A percentile compares a stretch with the other conserved stretches of the same genome.
Evolutionary conservation across 2,888 invertebrate genomes (phyloP).

Genomic region (Palloptera scutellata): DNA sequence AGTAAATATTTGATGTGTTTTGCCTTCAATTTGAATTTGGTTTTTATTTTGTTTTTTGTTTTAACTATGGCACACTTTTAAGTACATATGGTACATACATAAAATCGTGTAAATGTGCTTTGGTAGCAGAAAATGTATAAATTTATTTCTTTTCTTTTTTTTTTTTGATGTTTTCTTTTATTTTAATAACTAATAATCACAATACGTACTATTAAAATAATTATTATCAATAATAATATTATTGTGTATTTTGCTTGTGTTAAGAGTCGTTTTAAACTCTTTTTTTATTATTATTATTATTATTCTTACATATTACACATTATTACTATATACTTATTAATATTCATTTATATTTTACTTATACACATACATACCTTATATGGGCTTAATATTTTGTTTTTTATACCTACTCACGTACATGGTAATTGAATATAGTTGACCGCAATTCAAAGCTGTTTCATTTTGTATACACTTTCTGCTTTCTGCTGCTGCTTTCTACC

Average conservation of each 20-base stretch:
- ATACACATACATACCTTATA: too few species aligned
- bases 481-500: too few species aligned
- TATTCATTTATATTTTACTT: too few species aligned
- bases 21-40: not conserved
- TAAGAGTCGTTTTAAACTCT: not conserved
- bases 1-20: too few species aligned
- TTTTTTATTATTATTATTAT: not conserved
- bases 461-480: too few species aligned
- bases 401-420: too few species aligned
- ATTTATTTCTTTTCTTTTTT: not conserved
- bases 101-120: not conserved
- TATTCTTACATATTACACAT: not conserved
- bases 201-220: not conserved
- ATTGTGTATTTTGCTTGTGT: not conserved
- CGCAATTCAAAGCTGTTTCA: too few species aligned
- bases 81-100: conserved; percentile 3
- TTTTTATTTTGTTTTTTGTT: not conserved
- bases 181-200: not conserved
- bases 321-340: not conserved
- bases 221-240: conserved; percentile 4
- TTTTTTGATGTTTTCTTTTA: not conserved
- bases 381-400: too few species aligned
- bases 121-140: not conserved
- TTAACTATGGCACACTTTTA: not conserved
- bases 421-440: too few species aligned